Evolutionary conservation across 2,797 vertebrate genomes (phyloP).

Genomic region (Syndactyla subalaris): DNA sequence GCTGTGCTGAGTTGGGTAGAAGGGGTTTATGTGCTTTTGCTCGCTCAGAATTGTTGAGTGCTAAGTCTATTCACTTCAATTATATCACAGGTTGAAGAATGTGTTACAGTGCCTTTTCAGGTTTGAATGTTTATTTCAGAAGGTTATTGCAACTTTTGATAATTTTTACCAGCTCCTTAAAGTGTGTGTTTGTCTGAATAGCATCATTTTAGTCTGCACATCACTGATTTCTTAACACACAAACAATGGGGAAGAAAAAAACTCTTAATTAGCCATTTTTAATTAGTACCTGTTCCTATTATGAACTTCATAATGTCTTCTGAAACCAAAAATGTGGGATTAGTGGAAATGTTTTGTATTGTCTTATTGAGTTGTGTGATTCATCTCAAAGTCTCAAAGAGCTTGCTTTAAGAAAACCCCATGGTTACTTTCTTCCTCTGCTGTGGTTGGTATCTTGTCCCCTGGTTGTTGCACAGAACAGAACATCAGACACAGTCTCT

Average conservation of each 20-base stretch:
- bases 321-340: not conserved
- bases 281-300: not conserved
- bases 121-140: not conserved
- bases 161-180: not conserved
- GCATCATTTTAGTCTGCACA: not conserved
- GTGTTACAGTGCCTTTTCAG: not conserved
- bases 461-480: not conserved
- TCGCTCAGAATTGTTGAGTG: not conserved
- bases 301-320: not conserved
- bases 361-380: not conserved
- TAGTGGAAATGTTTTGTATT: not conserved
- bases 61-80: not conserved
- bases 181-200: not conserved
- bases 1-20: not conserved
- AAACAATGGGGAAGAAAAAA: accelerated
- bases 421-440: not conserved
- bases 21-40: not conserved
- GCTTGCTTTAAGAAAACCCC: not conserved
- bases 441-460: not conserved
- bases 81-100: not conserved
- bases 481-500: not conserved
- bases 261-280: not conserved
- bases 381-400: not conserved
- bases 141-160: not conserved
- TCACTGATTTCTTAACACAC: not conserved